A percentile compares a stretch with the other conserved stretches of the same genome.
phyloP scores from a whole-genome alignment of 2,113 vertebrate genomes.

The Festucalex cinctus region DNA sequence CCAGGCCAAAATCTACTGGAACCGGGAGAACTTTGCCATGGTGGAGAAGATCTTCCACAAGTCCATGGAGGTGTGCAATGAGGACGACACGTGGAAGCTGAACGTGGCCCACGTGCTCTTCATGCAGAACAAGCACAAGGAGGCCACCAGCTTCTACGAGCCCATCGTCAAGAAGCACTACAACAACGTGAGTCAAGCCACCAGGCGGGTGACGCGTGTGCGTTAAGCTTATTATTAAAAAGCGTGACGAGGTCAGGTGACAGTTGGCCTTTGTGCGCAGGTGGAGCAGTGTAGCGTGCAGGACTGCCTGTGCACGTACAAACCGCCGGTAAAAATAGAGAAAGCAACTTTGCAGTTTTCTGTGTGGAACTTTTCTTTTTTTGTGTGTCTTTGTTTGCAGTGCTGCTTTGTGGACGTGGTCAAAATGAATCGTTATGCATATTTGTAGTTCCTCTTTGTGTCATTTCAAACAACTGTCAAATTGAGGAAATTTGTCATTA shows the following conservation, averaged over 20 bases:
- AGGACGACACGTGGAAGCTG: slow-evolving; percentile 91
- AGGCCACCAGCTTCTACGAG: slow-evolving; percentile 92
- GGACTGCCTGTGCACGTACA: slow-evolving; percentile 78
- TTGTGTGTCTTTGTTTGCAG: not conserved
- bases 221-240: not conserved
- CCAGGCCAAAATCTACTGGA: slow-evolving; percentile 96
- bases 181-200: slow-evolving; percentile 73
- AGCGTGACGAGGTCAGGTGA: not conserved
- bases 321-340: slow-evolving; percentile 72
- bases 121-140: slow-evolving; percentile 97
- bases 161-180: slow-evolving; percentile 96
- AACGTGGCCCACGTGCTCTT: slow-evolving; percentile 95
- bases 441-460: no score
- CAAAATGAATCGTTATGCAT: no score
- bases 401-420: not conserved
- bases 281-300: slow-evolving; percentile 81
- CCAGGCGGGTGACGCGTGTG: not conserved
- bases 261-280: slow-evolving; percentile 55
- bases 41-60: slow-evolving; percentile 96
- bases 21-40: slow-evolving; percentile 89
- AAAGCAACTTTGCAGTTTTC: slow-evolving; percentile 27
- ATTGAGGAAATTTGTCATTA: not conserved
- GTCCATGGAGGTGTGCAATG: slow-evolving; percentile 89
- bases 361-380: not conserved
- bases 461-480: not conserved